Conservation (phyloP, 2,888 invertebrate genomes). For the Drosophila pseudotakahashii region DNA sequence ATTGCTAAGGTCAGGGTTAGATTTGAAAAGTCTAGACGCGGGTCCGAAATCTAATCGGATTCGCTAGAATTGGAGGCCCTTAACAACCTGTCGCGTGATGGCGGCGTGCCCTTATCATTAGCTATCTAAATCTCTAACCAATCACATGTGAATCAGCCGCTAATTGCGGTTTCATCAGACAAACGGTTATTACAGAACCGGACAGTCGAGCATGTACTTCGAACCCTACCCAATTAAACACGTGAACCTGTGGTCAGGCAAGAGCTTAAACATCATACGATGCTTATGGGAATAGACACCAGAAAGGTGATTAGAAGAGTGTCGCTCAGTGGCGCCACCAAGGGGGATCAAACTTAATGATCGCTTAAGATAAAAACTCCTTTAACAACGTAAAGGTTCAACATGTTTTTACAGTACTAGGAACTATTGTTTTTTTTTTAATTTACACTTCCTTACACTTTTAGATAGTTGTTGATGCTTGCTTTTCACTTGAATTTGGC, state of each 20-base stretch:
- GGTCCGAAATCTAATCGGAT: slow-evolving; percentile 23
- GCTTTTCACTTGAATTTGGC: too few species aligned
- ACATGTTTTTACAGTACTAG: too few species aligned
- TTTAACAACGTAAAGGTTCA: too few species aligned
- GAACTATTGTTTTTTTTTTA: too few species aligned
- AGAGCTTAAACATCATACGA: slow-evolving; percentile 73
- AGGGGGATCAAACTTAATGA: not conserved
- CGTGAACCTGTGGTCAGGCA: slow-evolving; percentile 59
- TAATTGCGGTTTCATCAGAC: slow-evolving; percentile 17
- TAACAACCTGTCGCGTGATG: slow-evolving; percentile 1
- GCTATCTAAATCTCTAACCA: slow-evolving; percentile 4
- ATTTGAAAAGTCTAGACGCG: slow-evolving; percentile 21
- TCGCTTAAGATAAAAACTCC: not conserved
- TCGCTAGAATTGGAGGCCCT: not conserved
- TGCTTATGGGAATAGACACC: slow-evolving; percentile 34
- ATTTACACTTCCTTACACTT: too few species aligned
- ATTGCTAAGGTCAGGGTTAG: slow-evolving; percentile 65
- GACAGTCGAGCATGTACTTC: slow-evolving; percentile 5
- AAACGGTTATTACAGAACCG: slow-evolving; percentile 3
- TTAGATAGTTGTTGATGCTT: too few species aligned
- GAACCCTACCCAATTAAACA: slow-evolving; percentile 47
- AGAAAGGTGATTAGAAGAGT: slow-evolving; percentile 17
- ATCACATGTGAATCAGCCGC: slow-evolving; percentile 24
- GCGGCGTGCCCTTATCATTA: slow-evolving; percentile 12
- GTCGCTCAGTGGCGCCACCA: slow-evolving; percentile 4